Conservation (phyloP, 2,113 vertebrate genomes). For the Balaeniceps rex region DNA sequence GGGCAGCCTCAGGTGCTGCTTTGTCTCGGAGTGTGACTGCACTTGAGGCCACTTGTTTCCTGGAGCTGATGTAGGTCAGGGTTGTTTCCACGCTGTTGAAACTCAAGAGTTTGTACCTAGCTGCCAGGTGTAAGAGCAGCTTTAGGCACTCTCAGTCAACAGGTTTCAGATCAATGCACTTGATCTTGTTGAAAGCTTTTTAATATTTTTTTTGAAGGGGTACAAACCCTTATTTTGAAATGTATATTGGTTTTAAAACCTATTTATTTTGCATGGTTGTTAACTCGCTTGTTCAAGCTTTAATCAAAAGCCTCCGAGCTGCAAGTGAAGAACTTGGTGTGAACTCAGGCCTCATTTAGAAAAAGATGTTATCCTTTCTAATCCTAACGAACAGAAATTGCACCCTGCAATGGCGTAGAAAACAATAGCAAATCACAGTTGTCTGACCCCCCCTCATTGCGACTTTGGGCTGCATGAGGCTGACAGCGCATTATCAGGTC, state of each 20-base stretch:
- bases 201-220: not conserved
- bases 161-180: not conserved
- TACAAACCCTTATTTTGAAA: not conserved
- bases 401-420: not conserved
- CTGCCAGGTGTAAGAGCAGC: not conserved
- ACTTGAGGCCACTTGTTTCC: not conserved
- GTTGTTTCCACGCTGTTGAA: not conserved
- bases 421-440: not conserved
- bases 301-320: not conserved
- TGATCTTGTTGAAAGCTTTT: not conserved
- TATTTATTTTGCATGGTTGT: not conserved
- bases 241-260: not conserved
- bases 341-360: not conserved
- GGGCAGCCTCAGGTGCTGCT: not conserved
- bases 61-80: not conserved
- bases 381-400: not conserved
- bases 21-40: not conserved
- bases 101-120: not conserved
- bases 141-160: not conserved
- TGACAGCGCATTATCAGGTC: conserved; percentile 5
- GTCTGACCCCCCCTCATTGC: not conserved
- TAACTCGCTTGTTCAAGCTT: not conserved
- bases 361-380: not conserved
- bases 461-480: not conserved
- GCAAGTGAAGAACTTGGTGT: not conserved